These are phyloP conservation scores for Taenaris catops DNA, from an alignment of 2,888 invertebrate genomes.

Conservation along the genomic window DNA sequence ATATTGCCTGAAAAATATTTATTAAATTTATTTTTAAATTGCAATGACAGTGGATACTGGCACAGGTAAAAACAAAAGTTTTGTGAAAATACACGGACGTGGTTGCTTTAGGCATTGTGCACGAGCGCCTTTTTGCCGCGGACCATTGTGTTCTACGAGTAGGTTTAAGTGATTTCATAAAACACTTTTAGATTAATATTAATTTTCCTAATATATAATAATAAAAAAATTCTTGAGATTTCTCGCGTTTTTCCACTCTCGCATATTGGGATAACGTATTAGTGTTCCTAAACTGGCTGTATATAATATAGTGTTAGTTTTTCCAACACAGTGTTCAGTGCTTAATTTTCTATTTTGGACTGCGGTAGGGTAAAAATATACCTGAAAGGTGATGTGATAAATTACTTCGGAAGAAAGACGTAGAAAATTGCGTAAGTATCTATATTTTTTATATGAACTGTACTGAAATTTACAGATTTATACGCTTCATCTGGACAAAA, in stretches of 20 bases:
- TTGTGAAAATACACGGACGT: conserved; percentile 54
- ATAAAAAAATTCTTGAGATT: conserved; percentile 39
- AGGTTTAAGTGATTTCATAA: conserved; percentile 36
- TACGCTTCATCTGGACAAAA: too few relatives aligned
- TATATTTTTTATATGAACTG: conserved; percentile 15
- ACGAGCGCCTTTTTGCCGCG: conserved; percentile 41
- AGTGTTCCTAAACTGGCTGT: conserved; percentile 28
- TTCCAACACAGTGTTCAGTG: conserved; percentile 41
- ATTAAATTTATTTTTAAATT: too few relatives aligned
- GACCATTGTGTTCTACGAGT: conserved; percentile 44
- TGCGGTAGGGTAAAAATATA: conserved; percentile 58
- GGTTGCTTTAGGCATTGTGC: conserved; percentile 37
- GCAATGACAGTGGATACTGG: too few relatives aligned
- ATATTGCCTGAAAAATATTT: too few relatives aligned
- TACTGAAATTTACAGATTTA: neutral
- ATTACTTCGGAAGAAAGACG: conserved; percentile 44
- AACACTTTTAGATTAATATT: conserved; percentile 27
- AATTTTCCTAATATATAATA: conserved; percentile 32
- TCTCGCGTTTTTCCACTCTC: conserved; percentile 41
- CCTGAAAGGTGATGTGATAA: conserved; percentile 49
- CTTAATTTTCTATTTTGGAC: conserved; percentile 64
- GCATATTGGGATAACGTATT: conserved; percentile 10
- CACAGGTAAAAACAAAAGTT: too few relatives aligned
- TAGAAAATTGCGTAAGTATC: conserved; percentile 67
- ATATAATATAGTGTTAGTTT: conserved; percentile 48